phyloP scores from a whole-genome alignment of 2,888 invertebrate genomes.

The Aporophyla lueneburgensis region DNA sequence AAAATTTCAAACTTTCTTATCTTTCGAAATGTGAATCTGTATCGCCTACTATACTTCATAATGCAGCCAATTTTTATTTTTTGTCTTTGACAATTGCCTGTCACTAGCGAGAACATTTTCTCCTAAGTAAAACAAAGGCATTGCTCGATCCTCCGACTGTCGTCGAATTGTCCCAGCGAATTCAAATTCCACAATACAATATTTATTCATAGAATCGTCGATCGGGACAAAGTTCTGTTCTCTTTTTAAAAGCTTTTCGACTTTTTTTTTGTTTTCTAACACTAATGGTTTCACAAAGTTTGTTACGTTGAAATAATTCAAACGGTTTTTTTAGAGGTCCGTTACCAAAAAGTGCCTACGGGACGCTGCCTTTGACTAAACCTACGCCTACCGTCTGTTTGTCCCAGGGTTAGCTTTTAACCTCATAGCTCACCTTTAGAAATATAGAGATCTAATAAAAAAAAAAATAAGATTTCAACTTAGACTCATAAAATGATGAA shows the following conservation, averaged over 20 bases:
- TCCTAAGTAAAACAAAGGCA: neutral
- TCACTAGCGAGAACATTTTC: neutral
- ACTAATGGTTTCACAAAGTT: slow-evolving; percentile 60
- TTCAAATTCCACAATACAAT: slow-evolving; percentile 57
- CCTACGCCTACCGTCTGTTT: neutral
- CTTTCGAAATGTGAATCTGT: neutral
- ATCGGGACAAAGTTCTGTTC: slow-evolving; percentile 34
- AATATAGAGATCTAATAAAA: too few relatives aligned
- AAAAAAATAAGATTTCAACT: too few relatives aligned
- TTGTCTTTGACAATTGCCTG: neutral
- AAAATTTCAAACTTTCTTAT: neutral
- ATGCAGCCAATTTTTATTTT: neutral
- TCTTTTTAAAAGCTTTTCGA: slow-evolving; percentile 56
- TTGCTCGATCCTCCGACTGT: neutral
- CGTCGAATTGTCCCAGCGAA: slow-evolving; percentile 20
- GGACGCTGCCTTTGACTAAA: too few relatives aligned
- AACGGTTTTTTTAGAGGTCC: slow-evolving; percentile 6
- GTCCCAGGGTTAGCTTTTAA: neutral
- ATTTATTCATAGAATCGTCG: slow-evolving; percentile 59
- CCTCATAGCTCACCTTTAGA: neutral
- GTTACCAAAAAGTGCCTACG: neutral
- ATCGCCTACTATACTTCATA: neutral
- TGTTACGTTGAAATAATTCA: slow-evolving; percentile 29
- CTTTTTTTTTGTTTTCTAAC: slow-evolving; percentile 53
- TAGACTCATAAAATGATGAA: too few relatives aligned